phyloP scores from a whole-genome alignment of 1,140 invertebrate species.

The Drosophila rufa region DNA sequence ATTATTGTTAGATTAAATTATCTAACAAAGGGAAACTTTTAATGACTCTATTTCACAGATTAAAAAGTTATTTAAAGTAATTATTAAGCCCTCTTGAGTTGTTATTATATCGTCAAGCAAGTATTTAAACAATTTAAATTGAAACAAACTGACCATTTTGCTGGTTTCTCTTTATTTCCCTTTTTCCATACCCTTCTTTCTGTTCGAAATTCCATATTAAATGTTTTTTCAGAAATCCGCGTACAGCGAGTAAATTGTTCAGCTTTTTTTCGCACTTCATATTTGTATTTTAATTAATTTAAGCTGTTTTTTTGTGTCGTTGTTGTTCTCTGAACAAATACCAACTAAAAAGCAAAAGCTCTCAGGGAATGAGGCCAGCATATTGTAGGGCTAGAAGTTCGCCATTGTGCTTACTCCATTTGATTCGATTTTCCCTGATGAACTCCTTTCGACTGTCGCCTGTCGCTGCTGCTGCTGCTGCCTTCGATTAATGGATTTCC shows the following conservation, averaged over 20 bases:
- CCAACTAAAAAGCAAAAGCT: slow-evolving; percentile 4
- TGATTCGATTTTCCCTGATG: slow-evolving; percentile 34
- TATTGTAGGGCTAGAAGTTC: slow-evolving; percentile 27
- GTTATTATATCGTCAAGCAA: not conserved
- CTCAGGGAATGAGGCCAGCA: slow-evolving; percentile 13
- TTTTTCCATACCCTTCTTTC: not conserved
- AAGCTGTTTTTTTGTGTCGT: slow-evolving; percentile 10
- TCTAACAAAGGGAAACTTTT: not conserved
- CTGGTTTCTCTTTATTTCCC: not conserved
- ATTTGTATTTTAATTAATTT: slow-evolving; percentile 28
- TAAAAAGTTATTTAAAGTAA: not conserved
- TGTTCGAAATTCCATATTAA: not conserved
- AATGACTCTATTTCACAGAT: not conserved
- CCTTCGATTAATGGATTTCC: slow-evolving; percentile 51
- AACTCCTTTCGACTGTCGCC: slow-evolving; percentile 25
- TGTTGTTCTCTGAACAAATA: slow-evolving; percentile 2
- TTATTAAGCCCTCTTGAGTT: not conserved
- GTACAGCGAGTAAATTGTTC: not conserved
- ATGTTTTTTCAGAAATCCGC: not conserved
- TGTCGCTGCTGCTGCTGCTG: slow-evolving; percentile 1
- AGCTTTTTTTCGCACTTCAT: not conserved
- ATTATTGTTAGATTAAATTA: not conserved
- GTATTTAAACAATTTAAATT: not conserved
- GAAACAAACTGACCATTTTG: not conserved
- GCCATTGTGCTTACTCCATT: slow-evolving; percentile 23